Evolutionary conservation across 2,888 invertebrate genomes (phyloP).

Genomic region (Lutraria lutraria): DNA sequence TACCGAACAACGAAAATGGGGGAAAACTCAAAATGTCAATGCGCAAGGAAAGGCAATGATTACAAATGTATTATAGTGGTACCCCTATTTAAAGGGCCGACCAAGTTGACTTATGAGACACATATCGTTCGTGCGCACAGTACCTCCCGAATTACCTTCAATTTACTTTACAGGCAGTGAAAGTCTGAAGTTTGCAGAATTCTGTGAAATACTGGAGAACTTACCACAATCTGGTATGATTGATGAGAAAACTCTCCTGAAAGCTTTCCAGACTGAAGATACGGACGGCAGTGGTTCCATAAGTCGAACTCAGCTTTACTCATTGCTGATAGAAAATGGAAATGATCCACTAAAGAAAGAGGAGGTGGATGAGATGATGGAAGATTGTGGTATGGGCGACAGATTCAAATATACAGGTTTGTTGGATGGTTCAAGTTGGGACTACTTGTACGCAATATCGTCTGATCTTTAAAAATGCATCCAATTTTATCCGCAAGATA

Average conservation of each 20-base stretch:
- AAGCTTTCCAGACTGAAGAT: constrained; percentile 64
- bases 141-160: too few species aligned
- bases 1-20: too few species aligned
- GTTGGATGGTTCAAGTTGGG: too few species aligned
- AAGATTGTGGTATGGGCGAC: constrained; percentile 67
- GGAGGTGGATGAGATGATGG: constrained; percentile 71
- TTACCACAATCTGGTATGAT: constrained; percentile 67
- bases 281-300: constrained; percentile 58
- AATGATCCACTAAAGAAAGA: constrained; percentile 66
- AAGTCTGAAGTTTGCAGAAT: constrained; percentile 63
- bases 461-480: too few species aligned
- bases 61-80: too few species aligned
- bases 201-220: constrained; percentile 67
- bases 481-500: too few species aligned
- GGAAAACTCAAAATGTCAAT: too few species aligned
- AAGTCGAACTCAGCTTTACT: constrained; percentile 60
- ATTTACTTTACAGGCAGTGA: constrained; percentile 53
- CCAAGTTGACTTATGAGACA: too few species aligned
- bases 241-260: constrained; percentile 52
- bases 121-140: too few species aligned
- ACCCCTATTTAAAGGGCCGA: too few species aligned
- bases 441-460: too few species aligned
- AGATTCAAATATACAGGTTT: constrained; percentile 66
- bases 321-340: constrained; percentile 63
- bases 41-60: too few species aligned